Base-by-base conservation (phyloP, 2,797 vertebrate species). In the Sciurus carolinensis region DNA sequence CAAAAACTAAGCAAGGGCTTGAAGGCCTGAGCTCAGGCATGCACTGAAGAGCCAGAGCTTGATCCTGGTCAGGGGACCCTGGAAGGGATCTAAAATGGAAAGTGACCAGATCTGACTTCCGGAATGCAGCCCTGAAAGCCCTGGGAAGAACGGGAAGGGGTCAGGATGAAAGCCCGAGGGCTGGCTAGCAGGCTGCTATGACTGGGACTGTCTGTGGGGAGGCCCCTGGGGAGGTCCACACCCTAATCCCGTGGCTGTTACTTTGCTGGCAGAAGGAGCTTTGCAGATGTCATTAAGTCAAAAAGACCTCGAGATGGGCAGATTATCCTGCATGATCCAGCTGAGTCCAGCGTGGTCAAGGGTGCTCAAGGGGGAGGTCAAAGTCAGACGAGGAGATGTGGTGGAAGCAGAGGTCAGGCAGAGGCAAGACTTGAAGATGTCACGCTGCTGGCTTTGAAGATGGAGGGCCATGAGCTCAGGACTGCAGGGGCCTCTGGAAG, bases 201-300 rank as follows among this genome's bases (percentile, higher is more conserved):
- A 9, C 44, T 47, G 39, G 39, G 39, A 39, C 39, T 39, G 39
- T 39, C 36, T 26, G 9, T 1, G 28, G 7, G 0, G 0, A 44
- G 13, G 64, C 57, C 59, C 10, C 85, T 57, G 7, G 57, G 44
- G 52, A 39, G 15, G 44, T 18, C 62, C 39, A 12, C 11, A 9
- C 11, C 36, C 36, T 17, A 44, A 57, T 52, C 30, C 39, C 30
- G 7, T 47, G 44, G 44, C 44, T 47, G 44, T 47, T 39, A 39
- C 39, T 39, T 52, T 52, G 52, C 66, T 26, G 22, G 33, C 44
- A 39, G 5, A 75, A 52, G n/a, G 13, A 20, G 42, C 69, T 26
- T 76, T 71, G 42, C 20, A 64, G 30, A 26, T 26, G 12, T 44
- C 36, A 47, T 22, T 62, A 47, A n/a, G 36, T 17, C 10, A 20